Percentiles rank a stretch among this genome's conserved stretches.
Evolutionary conservation across 2,888 invertebrate genomes (phyloP).

Genomic region (Shargacucullia verbasci): DNA sequence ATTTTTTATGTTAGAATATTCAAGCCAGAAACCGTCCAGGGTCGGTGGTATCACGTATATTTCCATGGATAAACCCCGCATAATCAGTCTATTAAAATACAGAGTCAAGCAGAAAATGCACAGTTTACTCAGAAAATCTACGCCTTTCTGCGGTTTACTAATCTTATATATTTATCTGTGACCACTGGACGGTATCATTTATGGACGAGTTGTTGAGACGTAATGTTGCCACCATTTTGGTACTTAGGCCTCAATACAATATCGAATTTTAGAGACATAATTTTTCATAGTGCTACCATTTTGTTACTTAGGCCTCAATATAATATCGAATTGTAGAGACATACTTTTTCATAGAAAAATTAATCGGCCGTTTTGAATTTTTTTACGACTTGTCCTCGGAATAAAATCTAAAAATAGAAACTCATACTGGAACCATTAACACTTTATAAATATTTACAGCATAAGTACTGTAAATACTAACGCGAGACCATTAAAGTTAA

Average conservation of each 20-base stretch:
- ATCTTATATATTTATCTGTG: slow-evolving; percentile 38
- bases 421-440: neutral
- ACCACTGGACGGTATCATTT: slow-evolving; percentile 40
- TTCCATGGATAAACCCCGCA: slow-evolving; percentile 45
- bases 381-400: slow-evolving; percentile 8
- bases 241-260: neutral
- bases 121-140: slow-evolving; percentile 28
- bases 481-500: slow-evolving; percentile 3
- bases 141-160: slow-evolving; percentile 33
- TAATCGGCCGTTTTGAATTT: neutral
- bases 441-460: slow-evolving; percentile 30
- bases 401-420: slow-evolving; percentile 19
- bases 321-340: neutral
- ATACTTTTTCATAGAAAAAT: neutral
- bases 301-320: neutral
- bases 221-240: slow-evolving; percentile 22
- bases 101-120: slow-evolving; percentile 19
- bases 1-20: neutral
- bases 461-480: too few relatives aligned
- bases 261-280: slow-evolving; percentile 23
- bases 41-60: slow-evolving; percentile 12
- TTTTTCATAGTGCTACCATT: too few relatives aligned
- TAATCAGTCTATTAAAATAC: slow-evolving; percentile 31
- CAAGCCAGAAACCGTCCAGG: slow-evolving; percentile 5
- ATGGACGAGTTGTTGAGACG: slow-evolving; percentile 23